phyloP scores from a whole-genome alignment of 2,888 invertebrate species.

The Alcis repandata region DNA sequence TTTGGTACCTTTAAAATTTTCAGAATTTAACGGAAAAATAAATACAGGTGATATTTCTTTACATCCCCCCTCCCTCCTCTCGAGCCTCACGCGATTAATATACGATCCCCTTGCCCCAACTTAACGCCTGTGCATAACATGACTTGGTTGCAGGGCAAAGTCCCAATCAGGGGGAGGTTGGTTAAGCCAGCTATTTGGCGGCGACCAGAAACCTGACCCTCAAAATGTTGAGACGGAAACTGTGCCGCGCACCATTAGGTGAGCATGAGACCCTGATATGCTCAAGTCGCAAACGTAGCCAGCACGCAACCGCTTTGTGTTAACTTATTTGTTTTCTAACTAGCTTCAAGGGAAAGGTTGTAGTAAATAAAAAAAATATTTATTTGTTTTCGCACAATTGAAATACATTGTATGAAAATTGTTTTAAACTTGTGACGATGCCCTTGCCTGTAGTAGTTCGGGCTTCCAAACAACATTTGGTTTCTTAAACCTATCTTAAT shows the following conservation, averaged over 20 bases:
- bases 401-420: too few species aligned
- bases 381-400: too few species aligned
- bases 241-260: slow-evolving; percentile 82
- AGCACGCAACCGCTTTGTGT: slow-evolving; percentile 4
- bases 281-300: slow-evolving; percentile 6
- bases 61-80: too few species aligned
- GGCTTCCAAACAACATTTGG: neutral
- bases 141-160: slow-evolving; percentile 83
- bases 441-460: neutral
- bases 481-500: neutral
- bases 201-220: slow-evolving; percentile 65
- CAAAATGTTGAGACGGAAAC: slow-evolving; percentile 69
- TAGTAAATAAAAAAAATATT: too few species aligned
- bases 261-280: slow-evolving; percentile 57
- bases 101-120: too few species aligned
- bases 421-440: too few species aligned
- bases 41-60: too few species aligned
- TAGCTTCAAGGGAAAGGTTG: neutral
- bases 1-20: too few species aligned
- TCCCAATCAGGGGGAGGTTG: slow-evolving; percentile 84
- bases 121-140: slow-evolving; percentile 51
- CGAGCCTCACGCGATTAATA: too few species aligned
- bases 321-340: neutral
- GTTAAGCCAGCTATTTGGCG: slow-evolving; percentile 88
- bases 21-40: too few species aligned